Evolutionary conservation across 2,888 invertebrate genomes (phyloP), one percentile per base, ranked within the genome.

Genomic region (Nineta flava): DNA sequence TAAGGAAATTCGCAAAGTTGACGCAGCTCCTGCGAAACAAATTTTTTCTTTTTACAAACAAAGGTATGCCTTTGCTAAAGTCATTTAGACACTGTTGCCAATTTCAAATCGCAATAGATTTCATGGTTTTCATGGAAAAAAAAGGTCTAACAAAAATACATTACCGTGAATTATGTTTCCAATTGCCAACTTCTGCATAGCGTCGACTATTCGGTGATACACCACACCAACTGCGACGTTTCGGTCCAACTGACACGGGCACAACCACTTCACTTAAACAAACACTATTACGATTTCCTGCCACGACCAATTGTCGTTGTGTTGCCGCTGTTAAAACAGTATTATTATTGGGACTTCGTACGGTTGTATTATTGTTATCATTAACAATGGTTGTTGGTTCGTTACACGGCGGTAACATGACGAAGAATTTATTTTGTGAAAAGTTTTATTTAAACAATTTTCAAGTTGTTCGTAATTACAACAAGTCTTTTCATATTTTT

Each of bases 261-360:
- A 60, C 57, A 32, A 58, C 60, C 32, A 59, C 62, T 16, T 62
- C 60, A 17, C 64, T 65, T 53, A 66, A 55, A 54, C 65, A 65
- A 52, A 66, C 57, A 56, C 65, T 65, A 45, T 63, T 65, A 52
- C 66, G 58, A n/a, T 64, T 62, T 47, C 66, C 57, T 35, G 65
- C 62, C 43, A 50, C 31, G 26, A 26, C 26, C n/a, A 47, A 21
- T 12, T 41, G 46, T 13, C 49, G 41, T 44, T 61, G 56, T 52
- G 61, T 61, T 44, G 59, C 61, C 26, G 26, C 1, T 5, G 26
- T 26, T 26, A 26, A 26, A 5, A 26, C 7, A 7, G 4, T 26
- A 54, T 65, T 65, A 57, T 66, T 66, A 54, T 66, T 66, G 48
- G 66, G 65, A 57, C 65, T 66, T 26, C 65, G 58, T 38, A 65